Evolutionary conservation across 2,113 vertebrate species (phyloP).

Genomic region (Laterallus jamaicensis): DNA sequence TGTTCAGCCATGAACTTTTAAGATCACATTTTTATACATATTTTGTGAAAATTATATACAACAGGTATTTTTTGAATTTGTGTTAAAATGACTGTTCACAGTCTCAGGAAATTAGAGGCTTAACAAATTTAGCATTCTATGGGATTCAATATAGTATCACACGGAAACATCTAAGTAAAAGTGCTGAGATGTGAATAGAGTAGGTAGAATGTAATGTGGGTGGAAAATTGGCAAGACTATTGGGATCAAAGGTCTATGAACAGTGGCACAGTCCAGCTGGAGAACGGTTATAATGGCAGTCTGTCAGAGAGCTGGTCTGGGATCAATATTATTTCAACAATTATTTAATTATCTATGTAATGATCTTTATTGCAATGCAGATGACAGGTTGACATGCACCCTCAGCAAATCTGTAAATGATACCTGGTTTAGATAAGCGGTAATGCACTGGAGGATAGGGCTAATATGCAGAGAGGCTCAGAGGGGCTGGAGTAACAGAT

Average conservation of each 20-base stretch:
- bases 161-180: not conserved
- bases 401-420: not conserved
- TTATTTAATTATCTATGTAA: not conserved
- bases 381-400: not conserved
- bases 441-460: not conserved
- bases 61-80: not conserved
- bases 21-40: not conserved
- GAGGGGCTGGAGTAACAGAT: not conserved
- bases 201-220: not conserved
- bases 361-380: not conserved
- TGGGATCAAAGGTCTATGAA: not conserved
- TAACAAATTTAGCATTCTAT: not conserved
- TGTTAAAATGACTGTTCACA: not conserved
- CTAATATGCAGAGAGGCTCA: not conserved
- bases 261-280: not conserved
- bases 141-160: not conserved
- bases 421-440: rapidly evolving
- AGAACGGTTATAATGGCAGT: not conserved
- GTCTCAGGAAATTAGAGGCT: not conserved
- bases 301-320: not conserved
- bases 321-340: not conserved
- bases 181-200: not conserved
- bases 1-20: not conserved
- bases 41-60: not conserved
- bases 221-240: not conserved